Conservation (phyloP, 2,888 invertebrate species). For the Drepana falcataria region DNA sequence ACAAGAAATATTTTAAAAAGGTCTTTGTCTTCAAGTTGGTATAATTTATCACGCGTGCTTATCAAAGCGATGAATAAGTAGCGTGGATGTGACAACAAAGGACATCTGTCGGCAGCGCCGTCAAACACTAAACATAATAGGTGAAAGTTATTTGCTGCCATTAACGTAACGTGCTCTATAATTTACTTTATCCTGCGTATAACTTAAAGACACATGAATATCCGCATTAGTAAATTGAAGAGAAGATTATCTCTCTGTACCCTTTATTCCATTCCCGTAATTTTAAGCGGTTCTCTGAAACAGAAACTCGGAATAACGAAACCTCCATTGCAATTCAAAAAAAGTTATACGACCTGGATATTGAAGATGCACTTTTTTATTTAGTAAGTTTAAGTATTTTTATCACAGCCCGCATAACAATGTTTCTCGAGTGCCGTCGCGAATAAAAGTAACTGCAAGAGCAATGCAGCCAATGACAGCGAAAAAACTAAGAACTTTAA, state of each 20-base stretch:
- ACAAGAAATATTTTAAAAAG: slow-evolving; percentile 10
- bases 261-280: neutral
- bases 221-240: slow-evolving; percentile 2
- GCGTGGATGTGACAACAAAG: slow-evolving; percentile 47
- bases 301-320: too few species aligned
- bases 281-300: neutral
- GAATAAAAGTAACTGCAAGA: slow-evolving; percentile 8
- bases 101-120: slow-evolving; percentile 23
- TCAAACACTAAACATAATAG: slow-evolving; percentile 30
- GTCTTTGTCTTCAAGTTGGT: slow-evolving; percentile 29
- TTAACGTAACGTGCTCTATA: slow-evolving; percentile 15
- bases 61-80: slow-evolving; percentile 39
- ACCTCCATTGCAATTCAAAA: too few species aligned
- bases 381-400: too few species aligned
- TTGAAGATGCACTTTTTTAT: too few species aligned
- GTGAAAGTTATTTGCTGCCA: slow-evolving; percentile 30
- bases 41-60: slow-evolving; percentile 45
- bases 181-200: slow-evolving; percentile 7
- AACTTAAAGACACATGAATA: slow-evolving; percentile 5
- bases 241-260: neutral
- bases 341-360: too few species aligned
- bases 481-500: slow-evolving; percentile 13
- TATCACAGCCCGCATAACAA: too few species aligned
- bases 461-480: slow-evolving; percentile 5
- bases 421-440: too few species aligned